These are phyloP conservation scores for Malurus melanocephalus DNA, from an alignment of 2,113 vertebrate species.

Conservation along the genomic window DNA sequence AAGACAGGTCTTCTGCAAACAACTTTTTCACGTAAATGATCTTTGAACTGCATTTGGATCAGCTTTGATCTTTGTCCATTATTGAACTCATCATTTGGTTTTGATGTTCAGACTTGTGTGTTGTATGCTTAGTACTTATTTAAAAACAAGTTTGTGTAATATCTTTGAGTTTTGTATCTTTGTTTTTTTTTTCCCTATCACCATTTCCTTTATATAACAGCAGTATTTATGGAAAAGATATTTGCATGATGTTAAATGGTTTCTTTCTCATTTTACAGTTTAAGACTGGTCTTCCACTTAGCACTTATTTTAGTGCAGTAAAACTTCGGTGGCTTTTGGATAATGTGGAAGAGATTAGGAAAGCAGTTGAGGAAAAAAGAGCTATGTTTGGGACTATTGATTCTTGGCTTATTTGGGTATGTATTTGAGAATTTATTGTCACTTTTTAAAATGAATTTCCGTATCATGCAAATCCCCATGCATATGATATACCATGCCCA, in stretches of 20 bases:
- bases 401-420: constrained; percentile 98
- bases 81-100: not conserved
- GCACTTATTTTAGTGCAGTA: constrained; percentile 96
- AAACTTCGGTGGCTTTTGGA: constrained; percentile 95
- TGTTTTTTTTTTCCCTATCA: not conserved
- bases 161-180: not conserved
- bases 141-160: not conserved
- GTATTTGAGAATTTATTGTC: constrained; percentile 23
- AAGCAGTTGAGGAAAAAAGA: constrained; percentile 75
- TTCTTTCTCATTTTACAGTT: constrained; percentile 69
- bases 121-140: not conserved
- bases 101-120: not conserved
- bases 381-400: constrained; percentile 95
- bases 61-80: constrained; percentile 55
- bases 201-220: not conserved
- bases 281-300: constrained; percentile 94
- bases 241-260: not conserved
- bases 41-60: constrained; percentile 48
- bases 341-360: constrained; percentile 80
- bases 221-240: not conserved
- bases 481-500: not conserved
- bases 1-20: constrained; percentile 12
- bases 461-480: not conserved
- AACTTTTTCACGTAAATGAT: not conserved
- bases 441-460: not conserved